Percentiles rank a stretch among this genome's conserved stretches.
Evolutionary conservation across 2,797 vertebrate species (phyloP).

Genomic region (Hippocampus kuda): DNA sequence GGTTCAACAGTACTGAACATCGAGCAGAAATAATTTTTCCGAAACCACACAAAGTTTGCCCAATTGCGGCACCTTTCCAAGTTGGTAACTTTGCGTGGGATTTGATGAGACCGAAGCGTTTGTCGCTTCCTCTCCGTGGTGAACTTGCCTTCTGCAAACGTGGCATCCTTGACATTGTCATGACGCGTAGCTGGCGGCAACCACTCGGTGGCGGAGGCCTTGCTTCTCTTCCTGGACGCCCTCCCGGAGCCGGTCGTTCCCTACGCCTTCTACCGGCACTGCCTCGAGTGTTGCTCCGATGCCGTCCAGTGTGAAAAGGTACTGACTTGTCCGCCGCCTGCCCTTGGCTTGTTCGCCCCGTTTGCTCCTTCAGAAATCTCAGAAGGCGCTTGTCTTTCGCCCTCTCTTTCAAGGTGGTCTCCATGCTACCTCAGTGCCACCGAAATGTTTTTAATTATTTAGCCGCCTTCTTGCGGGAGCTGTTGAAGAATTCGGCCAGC

Average conservation of each 20-base stretch:
- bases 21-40: no score
- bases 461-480: slow-evolving; percentile 83
- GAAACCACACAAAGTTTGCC: no score
- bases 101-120: no score
- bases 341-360: no score
- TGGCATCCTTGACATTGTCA: slow-evolving; percentile 44
- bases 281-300: slow-evolving; percentile 63
- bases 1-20: no score
- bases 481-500: slow-evolving; percentile 78
- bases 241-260: slow-evolving; percentile 90
- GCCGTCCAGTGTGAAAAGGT: slow-evolving; percentile 79
- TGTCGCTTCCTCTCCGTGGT: no score
- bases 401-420: slow-evolving; percentile 69
- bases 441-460: slow-evolving; percentile 89
- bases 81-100: no score
- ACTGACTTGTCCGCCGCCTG: background rate
- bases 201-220: slow-evolving; percentile 89
- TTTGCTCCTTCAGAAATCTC: no score
- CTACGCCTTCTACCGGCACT: slow-evolving; percentile 71
- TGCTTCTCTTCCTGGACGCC: slow-evolving; percentile 91
- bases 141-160: no score
- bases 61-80: no score
- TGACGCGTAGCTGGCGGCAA: slow-evolving; percentile 78
- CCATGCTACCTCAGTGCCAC: slow-evolving; percentile 78
- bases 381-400: background rate